Conservation (phyloP, 2,797 vertebrate species). For the Gallinago nigripennis region DNA sequence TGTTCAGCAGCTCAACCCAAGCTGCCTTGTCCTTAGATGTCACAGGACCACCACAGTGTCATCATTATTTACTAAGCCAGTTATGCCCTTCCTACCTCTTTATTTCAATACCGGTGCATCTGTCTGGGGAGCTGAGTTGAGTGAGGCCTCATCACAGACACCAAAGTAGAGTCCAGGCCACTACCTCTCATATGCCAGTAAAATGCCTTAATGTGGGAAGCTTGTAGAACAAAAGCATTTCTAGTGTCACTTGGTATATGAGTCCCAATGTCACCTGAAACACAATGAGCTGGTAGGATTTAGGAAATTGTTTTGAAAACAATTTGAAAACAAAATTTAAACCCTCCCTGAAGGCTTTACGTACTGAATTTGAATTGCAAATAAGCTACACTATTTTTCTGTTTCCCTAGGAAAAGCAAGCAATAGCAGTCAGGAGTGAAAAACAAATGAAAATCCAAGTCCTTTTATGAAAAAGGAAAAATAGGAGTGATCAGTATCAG, state of each 20-base stretch:
- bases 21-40: not conserved
- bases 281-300: not conserved
- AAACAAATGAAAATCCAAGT: not conserved
- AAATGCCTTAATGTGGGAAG: not conserved
- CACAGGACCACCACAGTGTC: not conserved
- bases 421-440: conserved; percentile 7
- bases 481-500: not conserved
- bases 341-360: not conserved
- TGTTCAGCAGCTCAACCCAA: not conserved
- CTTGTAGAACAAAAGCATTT: not conserved
- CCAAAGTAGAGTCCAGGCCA: not conserved
- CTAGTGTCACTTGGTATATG: rapidly evolving
- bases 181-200: not conserved
- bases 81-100: not conserved
- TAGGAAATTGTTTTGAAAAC: conserved; percentile 37
- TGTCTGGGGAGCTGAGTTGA: not conserved
- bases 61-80: not conserved
- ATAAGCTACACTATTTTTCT: not conserved
- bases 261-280: conserved; percentile 22
- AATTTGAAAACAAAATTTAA: conserved; percentile 17
- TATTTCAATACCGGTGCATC: not conserved
- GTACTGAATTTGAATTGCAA: conserved; percentile 9
- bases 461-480: not conserved
- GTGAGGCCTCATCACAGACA: not conserved
- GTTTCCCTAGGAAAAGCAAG: conserved; percentile 8